Conservation (phyloP, 2,797 vertebrate species). For the Mormyrus hasselquistii region DNA sequence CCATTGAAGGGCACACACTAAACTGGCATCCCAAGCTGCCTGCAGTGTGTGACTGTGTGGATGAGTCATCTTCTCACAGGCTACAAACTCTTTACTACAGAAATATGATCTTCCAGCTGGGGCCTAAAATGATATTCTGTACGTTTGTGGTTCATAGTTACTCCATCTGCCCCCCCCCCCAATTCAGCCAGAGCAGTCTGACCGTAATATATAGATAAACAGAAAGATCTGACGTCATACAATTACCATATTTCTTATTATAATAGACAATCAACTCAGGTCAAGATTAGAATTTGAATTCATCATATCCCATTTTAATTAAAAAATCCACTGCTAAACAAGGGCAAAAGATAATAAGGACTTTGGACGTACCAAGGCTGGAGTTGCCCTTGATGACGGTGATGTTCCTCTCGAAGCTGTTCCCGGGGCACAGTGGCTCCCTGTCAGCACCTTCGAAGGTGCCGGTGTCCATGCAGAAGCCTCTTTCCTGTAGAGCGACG, state of each 20-base stretch:
- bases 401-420: conserved; percentile 80
- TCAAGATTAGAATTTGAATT: neutral
- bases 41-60: neutral
- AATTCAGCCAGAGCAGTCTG: neutral
- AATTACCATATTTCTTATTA: neutral
- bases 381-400: conserved; percentile 91
- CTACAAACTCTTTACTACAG: neutral
- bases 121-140: neutral
- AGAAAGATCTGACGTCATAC: neutral
- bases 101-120: neutral
- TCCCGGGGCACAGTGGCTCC: conserved; percentile 51
- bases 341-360: neutral
- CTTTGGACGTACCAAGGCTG: conserved; percentile 78
- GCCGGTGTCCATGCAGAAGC: conserved; percentile 44
- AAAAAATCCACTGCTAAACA: neutral
- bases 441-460: conserved; percentile 43
- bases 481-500: conserved; percentile 56
- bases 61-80: neutral
- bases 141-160: neutral
- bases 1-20: neutral
- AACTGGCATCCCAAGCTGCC: neutral
- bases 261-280: neutral
- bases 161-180: neutral
- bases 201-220: neutral
- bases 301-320: neutral